Base-by-base conservation (phyloP, 2,888 invertebrate species). In the Parnassius mnemosyne region DNA sequence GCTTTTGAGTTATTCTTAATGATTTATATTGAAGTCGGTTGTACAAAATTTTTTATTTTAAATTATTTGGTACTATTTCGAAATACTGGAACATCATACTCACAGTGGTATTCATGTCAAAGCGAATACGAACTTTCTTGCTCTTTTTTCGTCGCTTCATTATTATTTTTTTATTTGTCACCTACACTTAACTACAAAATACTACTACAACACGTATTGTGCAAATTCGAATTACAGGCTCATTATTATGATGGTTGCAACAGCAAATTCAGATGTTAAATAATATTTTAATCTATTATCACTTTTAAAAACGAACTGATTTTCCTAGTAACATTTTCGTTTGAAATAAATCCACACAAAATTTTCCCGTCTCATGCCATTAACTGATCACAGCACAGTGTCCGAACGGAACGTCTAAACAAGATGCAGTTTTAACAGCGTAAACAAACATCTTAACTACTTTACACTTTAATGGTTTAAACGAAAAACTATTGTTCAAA, bases 101-200 rank as follows among this genome's bases (percentile, higher is more conserved):
- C 68, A 89, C 89, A 82, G 80, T 75, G 71, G 77, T 79, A 16
- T 79, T 76, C 52, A 87, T 79, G 64, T 89, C 84, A 64, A 88
- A 85, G 13, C 88, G 77, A 10, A 90, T 80, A 2, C 84, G 79
- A 34, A 87, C 81, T 60, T 79, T 79, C 34, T 75, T 79, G 47
- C 79, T 81, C 71, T 85, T 87, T 78, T 84, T 87, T 12, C 85
- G 79, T 68, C 77, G 79, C 74, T 83, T 88, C 87, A 88, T 88
- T 77, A 77, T 83, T 53, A 25, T 53, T 63, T 65, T n/a, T 49
- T 50, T 51, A 41, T 13, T 52, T 25, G 3, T 12, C 20, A 42
- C n/a, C 34, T 11, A 50, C 43, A 43, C 11, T 11, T 34, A 34
- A 34, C 34, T 34, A 20, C 20, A 34, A 34, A 34, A 34, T 34